These are phyloP conservation scores for Antechinus flavipes DNA, from an alignment of 2,113 vertebrate species.

Conservation along the genomic window DNA sequence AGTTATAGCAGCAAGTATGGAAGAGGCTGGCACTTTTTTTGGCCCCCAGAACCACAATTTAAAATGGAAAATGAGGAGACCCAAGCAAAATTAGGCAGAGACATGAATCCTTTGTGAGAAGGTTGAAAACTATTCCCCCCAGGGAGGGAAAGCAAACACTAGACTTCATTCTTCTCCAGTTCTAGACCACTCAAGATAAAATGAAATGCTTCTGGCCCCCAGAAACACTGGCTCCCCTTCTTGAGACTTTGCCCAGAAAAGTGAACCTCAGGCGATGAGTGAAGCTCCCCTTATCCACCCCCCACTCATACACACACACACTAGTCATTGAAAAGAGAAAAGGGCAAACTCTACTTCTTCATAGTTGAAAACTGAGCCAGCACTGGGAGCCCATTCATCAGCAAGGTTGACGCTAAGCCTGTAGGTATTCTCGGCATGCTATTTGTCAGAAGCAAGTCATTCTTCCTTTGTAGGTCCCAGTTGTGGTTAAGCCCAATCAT, in stretches of 20 bases:
- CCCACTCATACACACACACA: neutral
- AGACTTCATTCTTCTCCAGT: neutral
- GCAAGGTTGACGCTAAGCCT: neutral
- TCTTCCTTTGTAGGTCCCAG: conserved; percentile 9
- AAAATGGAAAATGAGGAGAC: neutral
- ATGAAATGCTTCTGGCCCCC: conserved; percentile 25
- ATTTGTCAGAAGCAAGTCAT: neutral
- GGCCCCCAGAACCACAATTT: neutral
- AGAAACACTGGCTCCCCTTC: conserved; percentile 22
- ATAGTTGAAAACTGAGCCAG: conserved; percentile 7
- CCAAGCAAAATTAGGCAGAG: neutral
- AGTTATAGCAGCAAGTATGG: conserved; percentile 13
- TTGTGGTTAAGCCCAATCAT: conserved; percentile 40
- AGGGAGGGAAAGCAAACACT: neutral
- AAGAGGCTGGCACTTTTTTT: conserved; percentile 18
- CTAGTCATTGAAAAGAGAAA: conserved; percentile 36
- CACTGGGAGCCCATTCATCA: neutral
- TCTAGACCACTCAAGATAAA: neutral
- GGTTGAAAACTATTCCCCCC: neutral
- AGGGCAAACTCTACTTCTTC: neutral
- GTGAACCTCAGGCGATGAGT: neutral
- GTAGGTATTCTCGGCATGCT: neutral
- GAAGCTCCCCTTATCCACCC: neutral
- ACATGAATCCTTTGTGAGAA: neutral
- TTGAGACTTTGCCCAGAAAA: conserved; percentile 19